These are phyloP conservation scores for Ginglymostoma cirratum DNA, from an alignment of 2,113 vertebrate genomes.

Conservation along the genomic window DNA sequence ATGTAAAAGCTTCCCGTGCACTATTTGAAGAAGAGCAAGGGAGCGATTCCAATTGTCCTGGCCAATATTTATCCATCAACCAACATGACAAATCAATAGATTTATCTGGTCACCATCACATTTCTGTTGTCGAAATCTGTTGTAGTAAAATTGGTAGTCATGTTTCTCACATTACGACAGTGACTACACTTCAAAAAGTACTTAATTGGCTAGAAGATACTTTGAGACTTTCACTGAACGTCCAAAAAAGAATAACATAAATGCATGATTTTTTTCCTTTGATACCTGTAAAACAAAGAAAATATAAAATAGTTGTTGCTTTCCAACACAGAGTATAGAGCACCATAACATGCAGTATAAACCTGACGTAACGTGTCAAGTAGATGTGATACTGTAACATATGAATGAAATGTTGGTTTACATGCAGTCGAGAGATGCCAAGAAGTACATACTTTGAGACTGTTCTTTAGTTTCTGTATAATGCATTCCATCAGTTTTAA, in stretches of 20 bases:
- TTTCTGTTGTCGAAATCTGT: neutral
- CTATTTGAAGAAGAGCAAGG: neutral
- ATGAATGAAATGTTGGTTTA: conserved; percentile 21
- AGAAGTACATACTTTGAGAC: neutral
- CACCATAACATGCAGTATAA: neutral
- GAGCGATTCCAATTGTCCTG: neutral
- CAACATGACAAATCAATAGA: neutral
- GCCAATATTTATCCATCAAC: neutral
- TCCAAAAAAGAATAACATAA: neutral
- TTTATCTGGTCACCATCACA: neutral
- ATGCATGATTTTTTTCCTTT: neutral
- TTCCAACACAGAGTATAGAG: neutral
- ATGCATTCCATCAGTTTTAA: neutral
- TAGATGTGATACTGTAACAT: neutral
- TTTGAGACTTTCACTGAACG: neutral
- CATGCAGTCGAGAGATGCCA: neutral
- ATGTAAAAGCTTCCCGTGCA: neutral
- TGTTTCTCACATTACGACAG: neutral
- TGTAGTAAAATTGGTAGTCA: neutral
- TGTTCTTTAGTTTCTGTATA: conserved; percentile 7
- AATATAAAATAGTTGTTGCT: neutral
- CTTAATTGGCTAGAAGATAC: neutral
- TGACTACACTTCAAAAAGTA: neutral
- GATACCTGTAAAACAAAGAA: neutral
- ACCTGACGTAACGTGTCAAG: neutral